These are phyloP conservation scores for Chrysocyon brachyurus DNA, from an alignment of 2,797 vertebrate species.

Conservation along the genomic window DNA sequence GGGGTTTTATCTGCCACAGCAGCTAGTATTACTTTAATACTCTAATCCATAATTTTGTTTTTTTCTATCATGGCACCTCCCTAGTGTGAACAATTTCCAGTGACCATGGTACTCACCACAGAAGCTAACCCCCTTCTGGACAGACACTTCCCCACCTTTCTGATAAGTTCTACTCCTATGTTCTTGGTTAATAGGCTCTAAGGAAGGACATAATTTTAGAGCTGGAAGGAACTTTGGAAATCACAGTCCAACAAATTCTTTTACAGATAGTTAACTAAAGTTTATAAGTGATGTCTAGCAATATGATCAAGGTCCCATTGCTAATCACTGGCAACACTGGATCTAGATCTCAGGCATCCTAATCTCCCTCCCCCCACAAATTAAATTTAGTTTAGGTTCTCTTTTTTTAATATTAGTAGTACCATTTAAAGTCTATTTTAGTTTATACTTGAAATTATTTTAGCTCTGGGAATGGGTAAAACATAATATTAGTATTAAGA, in stretches of 20 bases:
- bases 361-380: neutral
- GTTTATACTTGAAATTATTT: constrained; percentile 25
- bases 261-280: constrained; percentile 54
- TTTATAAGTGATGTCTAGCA: neutral
- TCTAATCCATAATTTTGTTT: neutral
- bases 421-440: neutral
- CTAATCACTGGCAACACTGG: neutral
- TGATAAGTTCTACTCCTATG: neutral
- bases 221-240: constrained; percentile 18
- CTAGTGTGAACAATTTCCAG: neutral
- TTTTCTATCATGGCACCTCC: neutral
- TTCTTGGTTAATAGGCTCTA: neutral
- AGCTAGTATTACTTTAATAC: neutral
- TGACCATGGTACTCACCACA: no score
- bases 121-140: neutral
- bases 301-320: neutral
- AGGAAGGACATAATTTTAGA: neutral
- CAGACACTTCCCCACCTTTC: neutral
- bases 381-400: neutral
- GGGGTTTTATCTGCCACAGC: neutral
- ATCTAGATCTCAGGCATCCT: neutral
- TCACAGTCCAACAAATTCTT: neutral
- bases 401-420: neutral
- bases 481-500: neutral
- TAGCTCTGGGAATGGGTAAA: neutral